Conservation (phyloP, 1,140 invertebrate species). For the Apolygus lucorum region DNA sequence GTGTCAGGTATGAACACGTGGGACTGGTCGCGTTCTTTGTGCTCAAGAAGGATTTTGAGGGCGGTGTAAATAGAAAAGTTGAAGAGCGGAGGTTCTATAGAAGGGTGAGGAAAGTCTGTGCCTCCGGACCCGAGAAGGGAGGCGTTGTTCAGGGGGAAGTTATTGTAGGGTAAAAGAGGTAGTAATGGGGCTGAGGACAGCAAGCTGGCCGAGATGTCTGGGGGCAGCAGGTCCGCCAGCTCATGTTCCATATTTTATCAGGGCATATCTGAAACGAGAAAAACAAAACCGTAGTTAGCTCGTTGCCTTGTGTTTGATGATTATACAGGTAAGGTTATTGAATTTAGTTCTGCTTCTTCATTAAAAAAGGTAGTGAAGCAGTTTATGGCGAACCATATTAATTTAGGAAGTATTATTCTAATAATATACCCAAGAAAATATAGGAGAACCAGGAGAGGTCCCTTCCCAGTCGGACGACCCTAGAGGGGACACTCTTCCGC, state of each 20-base stretch:
- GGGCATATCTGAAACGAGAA: not conserved
- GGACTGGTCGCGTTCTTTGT: constrained; percentile 30
- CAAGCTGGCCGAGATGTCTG: not conserved
- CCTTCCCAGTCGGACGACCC: no score
- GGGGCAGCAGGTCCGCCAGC: constrained; percentile 4
- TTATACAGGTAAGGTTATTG: no score
- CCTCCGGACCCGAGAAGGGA: not conserved
- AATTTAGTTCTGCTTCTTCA: no score
- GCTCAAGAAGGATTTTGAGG: constrained; percentile 29
- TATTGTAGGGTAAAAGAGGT: not conserved
- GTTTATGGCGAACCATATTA: no score
- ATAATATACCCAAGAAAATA: no score
- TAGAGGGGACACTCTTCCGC: no score
- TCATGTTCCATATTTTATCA: constrained; percentile 3
- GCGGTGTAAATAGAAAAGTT: constrained; percentile 29
- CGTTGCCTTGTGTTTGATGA: no score
- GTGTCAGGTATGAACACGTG: constrained; percentile 27
- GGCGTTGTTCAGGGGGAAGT: not conserved
- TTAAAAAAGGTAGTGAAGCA: no score
- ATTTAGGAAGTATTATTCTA: no score
- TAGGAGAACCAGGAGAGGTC: no score
- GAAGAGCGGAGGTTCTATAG: constrained; percentile 19
- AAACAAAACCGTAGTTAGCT: no score
- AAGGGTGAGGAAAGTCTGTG: constrained; percentile 8
- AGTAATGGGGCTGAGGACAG: not conserved